Evolutionary conservation across 2,797 vertebrate species (phyloP).

Genomic region (Psittacula echo): DNA sequence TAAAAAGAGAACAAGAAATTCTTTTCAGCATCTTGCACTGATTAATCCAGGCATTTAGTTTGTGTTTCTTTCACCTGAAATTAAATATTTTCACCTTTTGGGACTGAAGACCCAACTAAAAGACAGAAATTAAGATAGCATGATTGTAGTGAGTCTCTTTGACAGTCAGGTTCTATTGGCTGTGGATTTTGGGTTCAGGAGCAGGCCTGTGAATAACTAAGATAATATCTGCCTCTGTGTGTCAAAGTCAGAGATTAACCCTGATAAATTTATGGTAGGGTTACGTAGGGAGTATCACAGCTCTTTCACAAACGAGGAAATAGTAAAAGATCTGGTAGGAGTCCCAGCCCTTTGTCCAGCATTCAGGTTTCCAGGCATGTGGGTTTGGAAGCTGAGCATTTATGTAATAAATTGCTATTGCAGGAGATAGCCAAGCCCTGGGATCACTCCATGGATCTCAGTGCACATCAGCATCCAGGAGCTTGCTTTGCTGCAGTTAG

Average conservation of each 20-base stretch:
- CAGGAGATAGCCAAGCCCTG: neutral
- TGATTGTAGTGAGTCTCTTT: neutral
- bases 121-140: neutral
- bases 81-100: neutral
- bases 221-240: neutral
- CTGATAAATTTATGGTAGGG: neutral
- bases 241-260: neutral
- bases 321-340: neutral
- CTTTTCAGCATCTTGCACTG: neutral
- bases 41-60: neutral
- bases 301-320: neutral
- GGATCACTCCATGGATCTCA: rapidly evolving
- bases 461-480: neutral
- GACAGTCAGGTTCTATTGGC: neutral
- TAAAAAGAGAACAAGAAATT: neutral
- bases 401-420: neutral
- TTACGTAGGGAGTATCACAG: neutral
- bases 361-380: neutral
- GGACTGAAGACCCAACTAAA: neutral
- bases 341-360: neutral
- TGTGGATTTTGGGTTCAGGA: neutral
- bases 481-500: neutral
- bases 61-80: neutral
- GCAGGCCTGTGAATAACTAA: neutral
- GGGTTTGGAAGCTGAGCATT: neutral